Percentiles rank a stretch among this genome's conserved stretches.
Evolutionary conservation across 1,140 invertebrate genomes (phyloP).

Genomic region (Acromyrmex echinatior): DNA sequence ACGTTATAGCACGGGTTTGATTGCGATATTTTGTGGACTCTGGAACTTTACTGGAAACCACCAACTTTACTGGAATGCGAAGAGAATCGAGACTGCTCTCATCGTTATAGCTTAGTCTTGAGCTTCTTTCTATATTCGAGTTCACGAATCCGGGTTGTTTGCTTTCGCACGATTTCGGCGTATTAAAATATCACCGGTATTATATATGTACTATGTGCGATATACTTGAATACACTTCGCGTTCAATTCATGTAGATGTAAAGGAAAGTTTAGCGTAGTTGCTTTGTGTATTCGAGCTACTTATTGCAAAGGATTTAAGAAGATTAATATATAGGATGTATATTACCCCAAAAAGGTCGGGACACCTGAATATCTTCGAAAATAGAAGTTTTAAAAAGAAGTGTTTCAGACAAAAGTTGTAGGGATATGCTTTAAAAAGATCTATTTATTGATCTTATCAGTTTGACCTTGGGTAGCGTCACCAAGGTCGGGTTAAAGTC

Average conservation of each 20-base stretch:
- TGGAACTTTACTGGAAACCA: constrained; percentile 18
- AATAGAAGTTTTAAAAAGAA: no score
- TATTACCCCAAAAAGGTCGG: no score
- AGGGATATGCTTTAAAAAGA: no score
- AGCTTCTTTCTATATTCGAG: background rate
- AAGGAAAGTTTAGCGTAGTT: background rate
- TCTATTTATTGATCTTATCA: no score
- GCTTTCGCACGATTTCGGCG: background rate
- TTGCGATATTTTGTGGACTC: constrained; percentile 35
- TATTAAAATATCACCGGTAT: background rate
- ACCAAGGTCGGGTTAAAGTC: no score
- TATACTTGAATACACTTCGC: background rate
- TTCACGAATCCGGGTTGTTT: background rate
- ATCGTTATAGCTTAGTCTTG: background rate
- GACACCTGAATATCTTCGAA: no score
- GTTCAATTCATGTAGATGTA: background rate
- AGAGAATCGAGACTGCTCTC: constrained; percentile 29
- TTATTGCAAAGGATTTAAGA: no score
- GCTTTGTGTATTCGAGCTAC: no score
- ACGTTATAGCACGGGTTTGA: background rate
- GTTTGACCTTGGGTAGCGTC: no score
- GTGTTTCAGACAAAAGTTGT: no score
- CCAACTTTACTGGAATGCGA: background rate
- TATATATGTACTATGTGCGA: no score
- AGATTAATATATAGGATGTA: no score